Percentiles rank a stretch among this genome's conserved stretches.
Conservation (phyloP, 53 echinoderm and acorn worm species). For the Holothuria leucospilota region DNA sequence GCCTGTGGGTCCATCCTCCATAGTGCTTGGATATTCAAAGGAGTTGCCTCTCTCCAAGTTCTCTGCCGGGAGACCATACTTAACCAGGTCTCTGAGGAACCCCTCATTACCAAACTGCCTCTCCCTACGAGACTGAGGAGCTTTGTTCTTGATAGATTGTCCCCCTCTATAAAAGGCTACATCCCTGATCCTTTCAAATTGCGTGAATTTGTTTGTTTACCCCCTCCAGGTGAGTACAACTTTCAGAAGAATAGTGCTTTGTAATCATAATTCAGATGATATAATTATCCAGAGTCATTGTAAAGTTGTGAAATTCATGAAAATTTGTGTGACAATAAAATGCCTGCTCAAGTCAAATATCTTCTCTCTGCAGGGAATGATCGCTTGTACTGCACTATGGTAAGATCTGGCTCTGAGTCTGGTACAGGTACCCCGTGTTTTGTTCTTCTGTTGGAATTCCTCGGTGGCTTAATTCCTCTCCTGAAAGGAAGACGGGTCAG, state of each 20-base stretch:
- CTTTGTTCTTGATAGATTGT: slow-evolving; percentile 80
- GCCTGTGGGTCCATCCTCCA: slow-evolving; percentile 96
- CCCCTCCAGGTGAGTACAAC: slow-evolving; percentile 81
- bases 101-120: slow-evolving; percentile 73
- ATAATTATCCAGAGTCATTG: too few species aligned
- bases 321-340: too few species aligned
- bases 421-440: slow-evolving; percentile 92
- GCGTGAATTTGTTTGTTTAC: slow-evolving; percentile 91
- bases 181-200: slow-evolving; percentile 95
- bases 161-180: slow-evolving; percentile 89
- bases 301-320: too few species aligned
- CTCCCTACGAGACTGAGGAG: slow-evolving; percentile 81
- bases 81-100: slow-evolving; percentile 81
- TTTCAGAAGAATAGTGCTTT: not conserved
- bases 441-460: slow-evolving; percentile 94
- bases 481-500: slow-evolving; percentile 96
- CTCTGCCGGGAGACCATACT: slow-evolving; percentile 89
- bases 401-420: slow-evolving; percentile 90
- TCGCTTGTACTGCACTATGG: slow-evolving; percentile 97
- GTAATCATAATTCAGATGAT: too few species aligned
- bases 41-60: slow-evolving; percentile 96
- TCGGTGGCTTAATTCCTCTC: slow-evolving; percentile 95
- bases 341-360: not conserved
- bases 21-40: slow-evolving; percentile 96
- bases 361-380: slow-evolving; percentile 76